Evolutionary conservation across 2,797 vertebrate species (phyloP).

Genomic region (Eulemur albifrons): DNA sequence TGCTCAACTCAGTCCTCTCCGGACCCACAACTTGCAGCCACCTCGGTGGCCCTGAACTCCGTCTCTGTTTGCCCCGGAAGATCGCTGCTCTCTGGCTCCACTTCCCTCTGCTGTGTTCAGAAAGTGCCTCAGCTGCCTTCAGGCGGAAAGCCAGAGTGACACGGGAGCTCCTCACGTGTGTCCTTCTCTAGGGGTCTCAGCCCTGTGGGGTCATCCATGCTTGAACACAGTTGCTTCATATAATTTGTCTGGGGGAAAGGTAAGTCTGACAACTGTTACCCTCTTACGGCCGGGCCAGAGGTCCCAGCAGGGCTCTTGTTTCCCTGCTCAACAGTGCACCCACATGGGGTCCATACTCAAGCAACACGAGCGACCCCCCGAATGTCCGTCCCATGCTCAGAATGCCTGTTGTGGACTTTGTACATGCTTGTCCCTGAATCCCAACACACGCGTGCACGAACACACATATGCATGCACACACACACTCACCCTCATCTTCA

Average conservation of each 20-base stretch:
- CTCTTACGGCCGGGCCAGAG: neutral
- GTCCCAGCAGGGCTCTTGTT: neutral
- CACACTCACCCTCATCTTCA: no score
- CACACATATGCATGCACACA: no score
- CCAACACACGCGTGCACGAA: no score
- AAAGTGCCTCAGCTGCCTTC: neutral
- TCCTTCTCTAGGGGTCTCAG: neutral
- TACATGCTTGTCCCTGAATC: neutral
- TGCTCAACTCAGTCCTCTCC: neutral
- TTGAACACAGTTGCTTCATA: neutral
- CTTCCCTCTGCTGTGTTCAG: neutral
- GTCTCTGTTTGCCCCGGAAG: neutral
- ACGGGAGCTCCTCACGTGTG: neutral
- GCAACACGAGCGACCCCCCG: accelerated
- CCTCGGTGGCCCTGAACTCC: neutral
- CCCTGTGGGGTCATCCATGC: neutral
- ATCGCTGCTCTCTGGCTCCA: neutral
- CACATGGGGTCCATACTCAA: accelerated
- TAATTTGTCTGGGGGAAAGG: neutral
- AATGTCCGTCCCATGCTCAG: no score
- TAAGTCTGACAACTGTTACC: neutral
- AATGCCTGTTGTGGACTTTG: neutral
- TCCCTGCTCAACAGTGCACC: neutral
- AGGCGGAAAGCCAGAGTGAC: neutral
- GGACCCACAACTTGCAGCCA: neutral